Base-by-base conservation (phyloP, 2,797 vertebrate species). In the Champsocephalus esox region DNA sequence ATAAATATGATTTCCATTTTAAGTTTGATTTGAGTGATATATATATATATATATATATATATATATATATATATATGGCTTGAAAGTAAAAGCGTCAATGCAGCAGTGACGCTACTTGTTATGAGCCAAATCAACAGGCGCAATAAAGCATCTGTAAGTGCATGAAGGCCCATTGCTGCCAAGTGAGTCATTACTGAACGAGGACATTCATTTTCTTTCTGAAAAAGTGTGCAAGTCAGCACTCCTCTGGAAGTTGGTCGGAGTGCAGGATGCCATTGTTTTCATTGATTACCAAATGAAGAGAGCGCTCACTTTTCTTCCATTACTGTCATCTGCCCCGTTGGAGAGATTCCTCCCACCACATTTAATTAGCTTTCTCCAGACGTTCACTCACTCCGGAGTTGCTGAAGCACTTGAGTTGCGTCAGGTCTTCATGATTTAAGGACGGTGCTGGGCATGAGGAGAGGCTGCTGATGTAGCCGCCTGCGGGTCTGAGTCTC, bases 291-390 rank as follows among this genome's bases (percentile, higher is more conserved):
- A 57, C 56, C 75, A 78, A 87, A 87, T 74, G 75, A 88, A 86
- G 71, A 44, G 52, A 67, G 52, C 7, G 1, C 71, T 77, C 74
- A 63, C 64, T 78, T 85, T 82, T 66, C 71, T 49, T 83, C 79
- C 80, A 88, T 88, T 88, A 87, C 72, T 80, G 87, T 70, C 79
- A 55, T 14, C 61, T 44, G 66, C 49, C 46, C 21, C 34, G 51
- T 63, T 74, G 73, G 71, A 82, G 61, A 66, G 77, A 82, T 43
- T 66, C 64, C 78, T 69, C 75, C 59, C 3, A 51, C 61, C 71
- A 65, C 80, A 68, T 87, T 91, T 84, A 86, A 92, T 89, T 88
- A 89, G 70, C 65, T 51, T 70, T 77, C 60, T 76, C 59, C 44
- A 65, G 55, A 41, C 73, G 9, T 12, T 56, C 6, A 8, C 60